Percentiles rank a stretch among this genome's conserved stretches.
Evolutionary conservation across 2,888 invertebrate species (phyloP).

Genomic region (Cephus nigrinus): DNA sequence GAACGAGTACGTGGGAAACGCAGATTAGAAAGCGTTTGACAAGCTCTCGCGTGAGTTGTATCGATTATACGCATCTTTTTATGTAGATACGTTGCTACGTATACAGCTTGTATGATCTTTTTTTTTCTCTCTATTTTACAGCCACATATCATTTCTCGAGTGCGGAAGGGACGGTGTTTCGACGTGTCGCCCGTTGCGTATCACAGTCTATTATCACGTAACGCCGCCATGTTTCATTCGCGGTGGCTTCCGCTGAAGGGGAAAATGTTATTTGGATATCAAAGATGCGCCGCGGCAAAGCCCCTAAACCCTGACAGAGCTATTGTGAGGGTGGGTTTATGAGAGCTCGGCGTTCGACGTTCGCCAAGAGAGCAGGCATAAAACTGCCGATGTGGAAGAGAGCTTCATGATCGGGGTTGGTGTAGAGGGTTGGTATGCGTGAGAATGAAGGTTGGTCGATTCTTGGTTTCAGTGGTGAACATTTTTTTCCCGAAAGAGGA

Average conservation of each 20-base stretch:
- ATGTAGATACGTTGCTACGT: not conserved
- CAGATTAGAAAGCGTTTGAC: not conserved
- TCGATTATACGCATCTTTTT: not conserved
- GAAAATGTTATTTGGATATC: conserved; percentile 50
- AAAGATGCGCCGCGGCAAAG: conserved; percentile 45
- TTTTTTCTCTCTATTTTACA: not conserved
- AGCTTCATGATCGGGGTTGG: not conserved
- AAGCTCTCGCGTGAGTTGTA: not conserved
- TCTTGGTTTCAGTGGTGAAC: not conserved
- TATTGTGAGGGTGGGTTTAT: conserved; percentile 42
- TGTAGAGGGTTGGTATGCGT: not conserved
- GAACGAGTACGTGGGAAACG: not conserved
- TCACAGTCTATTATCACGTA: conserved; percentile 24
- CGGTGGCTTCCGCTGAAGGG: conserved; percentile 32
- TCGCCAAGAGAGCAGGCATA: conserved; percentile 19
- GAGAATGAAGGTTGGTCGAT: not conserved
- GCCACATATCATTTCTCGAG: conserved; percentile 8
- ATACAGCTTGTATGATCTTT: not conserved
- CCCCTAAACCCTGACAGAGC: conserved; percentile 31
- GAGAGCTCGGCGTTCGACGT: conserved; percentile 21
- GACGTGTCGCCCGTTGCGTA: conserved; percentile 6
- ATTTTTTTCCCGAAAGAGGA: not conserved
- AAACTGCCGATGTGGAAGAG: conserved; percentile 13
- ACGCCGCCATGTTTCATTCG: conserved; percentile 25
- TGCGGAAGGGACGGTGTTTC: conserved; percentile 13